Conservation (phyloP, 2,888 invertebrate genomes). For the Helobdella robusta region DNA sequence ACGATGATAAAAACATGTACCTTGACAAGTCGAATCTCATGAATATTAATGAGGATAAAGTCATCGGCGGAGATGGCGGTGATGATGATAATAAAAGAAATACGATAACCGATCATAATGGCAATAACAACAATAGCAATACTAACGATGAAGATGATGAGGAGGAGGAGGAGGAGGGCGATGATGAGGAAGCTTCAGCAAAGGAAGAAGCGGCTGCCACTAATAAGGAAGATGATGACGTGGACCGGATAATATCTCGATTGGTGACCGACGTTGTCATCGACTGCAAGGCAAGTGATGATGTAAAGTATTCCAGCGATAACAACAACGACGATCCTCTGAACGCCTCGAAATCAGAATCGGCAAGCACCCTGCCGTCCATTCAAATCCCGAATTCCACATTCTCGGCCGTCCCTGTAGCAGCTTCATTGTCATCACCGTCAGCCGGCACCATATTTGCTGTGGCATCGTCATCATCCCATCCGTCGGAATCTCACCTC, state of each 20-base stretch:
- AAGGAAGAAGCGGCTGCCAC: neutral
- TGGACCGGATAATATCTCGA: no score
- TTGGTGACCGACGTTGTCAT: neutral
- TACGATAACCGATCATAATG: neutral
- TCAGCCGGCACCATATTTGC: neutral
- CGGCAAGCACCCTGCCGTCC: neutral
- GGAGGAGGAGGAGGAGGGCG: neutral
- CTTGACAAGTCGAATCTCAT: neutral
- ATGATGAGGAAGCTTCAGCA: neutral
- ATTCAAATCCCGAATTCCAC: neutral
- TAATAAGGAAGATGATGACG: neutral
- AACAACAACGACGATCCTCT: neutral
- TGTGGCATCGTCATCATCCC: neutral
- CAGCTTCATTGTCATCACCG: no score
- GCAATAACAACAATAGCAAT: neutral
- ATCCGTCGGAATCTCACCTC: neutral
- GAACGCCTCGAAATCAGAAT: neutral
- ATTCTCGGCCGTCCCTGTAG: no score
- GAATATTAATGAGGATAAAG: neutral
- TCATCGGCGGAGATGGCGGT: neutral
- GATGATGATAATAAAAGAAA: neutral
- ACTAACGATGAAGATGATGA: neutral
- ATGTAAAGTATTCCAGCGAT: neutral
- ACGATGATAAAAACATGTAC: neutral
- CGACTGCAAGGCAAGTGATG: neutral